phyloP scores from a whole-genome alignment of 2,113 vertebrate genomes.

The Labrus mixtus region DNA sequence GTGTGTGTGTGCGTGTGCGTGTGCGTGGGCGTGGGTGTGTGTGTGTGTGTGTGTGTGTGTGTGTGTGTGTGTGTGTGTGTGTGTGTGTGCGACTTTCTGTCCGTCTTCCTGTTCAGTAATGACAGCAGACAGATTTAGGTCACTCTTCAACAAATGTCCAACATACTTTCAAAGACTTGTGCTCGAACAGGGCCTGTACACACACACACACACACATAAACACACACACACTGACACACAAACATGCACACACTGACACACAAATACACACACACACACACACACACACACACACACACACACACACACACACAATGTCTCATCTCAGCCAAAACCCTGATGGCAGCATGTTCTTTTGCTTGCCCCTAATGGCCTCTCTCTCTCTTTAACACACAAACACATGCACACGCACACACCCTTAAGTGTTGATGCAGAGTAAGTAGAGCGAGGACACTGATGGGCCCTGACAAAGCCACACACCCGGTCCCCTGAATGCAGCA shows the following conservation, averaged over 20 bases:
- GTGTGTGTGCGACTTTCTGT: conserved; percentile 53
- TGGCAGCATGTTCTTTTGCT: conserved; percentile 74
- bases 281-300: conserved; percentile 27
- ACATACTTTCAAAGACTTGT: conserved; percentile 64
- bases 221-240: background rate
- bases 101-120: conserved; percentile 77
- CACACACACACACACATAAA: background rate
- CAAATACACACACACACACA: background rate
- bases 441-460: conserved; percentile 81
- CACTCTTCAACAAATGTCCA: conserved; percentile 76
- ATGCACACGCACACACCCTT: conserved; percentile 48
- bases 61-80: conserved; percentile 17
- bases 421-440: conserved; percentile 75
- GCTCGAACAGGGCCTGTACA: conserved; percentile 6
- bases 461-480: conserved; percentile 81
- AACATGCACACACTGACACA: background rate
- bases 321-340: conserved; percentile 70
- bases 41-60: conserved; percentile 7
- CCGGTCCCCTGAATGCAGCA: conserved; percentile 59
- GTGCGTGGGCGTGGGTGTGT: no score
- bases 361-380: conserved; percentile 30
- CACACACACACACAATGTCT: conserved; percentile 31
- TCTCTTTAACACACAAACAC: conserved; percentile 11
- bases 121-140: conserved; percentile 81
- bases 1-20: no score